These are phyloP conservation scores for Reinhardtius hippoglossoides DNA, from an alignment of 2,113 vertebrate genomes.

Conservation along the genomic window DNA sequence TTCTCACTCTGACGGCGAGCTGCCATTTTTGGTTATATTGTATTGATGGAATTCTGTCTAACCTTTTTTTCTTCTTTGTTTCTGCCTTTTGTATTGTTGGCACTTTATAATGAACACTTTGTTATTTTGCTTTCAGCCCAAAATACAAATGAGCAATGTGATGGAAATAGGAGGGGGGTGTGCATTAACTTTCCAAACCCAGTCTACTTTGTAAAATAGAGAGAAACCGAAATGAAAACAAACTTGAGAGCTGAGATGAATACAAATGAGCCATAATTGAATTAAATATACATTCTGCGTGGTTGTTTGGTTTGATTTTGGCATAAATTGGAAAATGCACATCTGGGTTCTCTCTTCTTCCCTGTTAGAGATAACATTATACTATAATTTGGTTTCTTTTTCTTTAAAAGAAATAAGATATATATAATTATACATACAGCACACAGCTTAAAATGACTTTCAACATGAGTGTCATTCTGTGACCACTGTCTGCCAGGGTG, in stretches of 20 bases:
- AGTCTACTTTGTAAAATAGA: conserved; percentile 8
- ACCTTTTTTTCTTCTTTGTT: conserved; percentile 30
- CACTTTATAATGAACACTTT: conserved; percentile 37
- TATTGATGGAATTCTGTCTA: conserved; percentile 29
- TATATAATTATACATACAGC: neutral
- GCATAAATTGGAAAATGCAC: neutral
- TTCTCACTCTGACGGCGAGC: conserved; percentile 19
- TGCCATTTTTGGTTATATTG: conserved; percentile 11
- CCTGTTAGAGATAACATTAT: too few species aligned
- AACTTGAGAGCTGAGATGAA: neutral
- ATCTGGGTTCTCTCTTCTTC: neutral
- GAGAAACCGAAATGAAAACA: conserved; percentile 2
- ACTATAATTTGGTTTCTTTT: neutral
- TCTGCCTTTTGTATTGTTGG: conserved; percentile 22
- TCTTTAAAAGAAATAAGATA: neutral
- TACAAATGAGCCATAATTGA: neutral
- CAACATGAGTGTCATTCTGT: neutral
- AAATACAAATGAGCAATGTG: conserved; percentile 36
- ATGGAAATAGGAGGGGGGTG: conserved; percentile 16
- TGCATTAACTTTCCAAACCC: conserved; percentile 33
- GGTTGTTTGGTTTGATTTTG: neutral
- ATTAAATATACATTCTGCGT: neutral
- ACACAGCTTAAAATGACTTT: neutral
- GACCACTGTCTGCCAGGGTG: neutral
- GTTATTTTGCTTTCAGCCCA: conserved; percentile 26